Evolutionary conservation across 2,797 vertebrate species (phyloP), one percentile per base, ranked within the genome.

Genomic region (Notoglanidium macrostoma): DNA sequence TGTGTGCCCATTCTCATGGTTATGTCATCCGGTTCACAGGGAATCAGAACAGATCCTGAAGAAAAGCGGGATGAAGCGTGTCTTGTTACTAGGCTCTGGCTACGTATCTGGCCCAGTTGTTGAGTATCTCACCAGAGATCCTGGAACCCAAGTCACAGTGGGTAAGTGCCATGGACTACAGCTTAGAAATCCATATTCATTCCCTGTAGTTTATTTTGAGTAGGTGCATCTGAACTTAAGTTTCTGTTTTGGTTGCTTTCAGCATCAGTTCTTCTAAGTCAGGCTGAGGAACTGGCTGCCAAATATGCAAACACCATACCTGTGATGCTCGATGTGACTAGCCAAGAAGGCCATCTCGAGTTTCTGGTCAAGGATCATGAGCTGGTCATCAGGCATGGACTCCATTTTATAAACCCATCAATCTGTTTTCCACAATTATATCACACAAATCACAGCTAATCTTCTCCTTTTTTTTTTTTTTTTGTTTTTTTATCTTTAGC

Each of bases 61-160:
- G 91, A 95, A 94, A 91, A 46, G 87, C 0, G 95, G 95, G 59
- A 96, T 96, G 94, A 98, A 96, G 93, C 96, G 93, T 0, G 96
- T 99, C 78, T 95, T 99, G 89, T 89, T 99, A 91, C 96, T 99
- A 0, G 98, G 98, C 29, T 96, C 97, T 12, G 98, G 98, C 21
- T 99, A 99, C 6, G 97, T 99, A 84, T 98, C 98, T 23, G 96
- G 94, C 26, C 98, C 98, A 10, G 96, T 99, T 1, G 93, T 99
- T 49, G 97, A 98, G 89, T 99, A 99, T 91, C 94, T 99, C 90
- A 98, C 96, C 59, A 97, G 98, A 57, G 96, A 97, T 86, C 86
- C 94, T 85, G 94, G 84, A 49, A 93, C 94, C 35, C 96, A 96
- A 93, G 95, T 99, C 92, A 99, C 98, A 72, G 96, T 97, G 90